Evolutionary conservation across 1,140 invertebrate species (phyloP).

Genomic region (Tribolium madens): DNA sequence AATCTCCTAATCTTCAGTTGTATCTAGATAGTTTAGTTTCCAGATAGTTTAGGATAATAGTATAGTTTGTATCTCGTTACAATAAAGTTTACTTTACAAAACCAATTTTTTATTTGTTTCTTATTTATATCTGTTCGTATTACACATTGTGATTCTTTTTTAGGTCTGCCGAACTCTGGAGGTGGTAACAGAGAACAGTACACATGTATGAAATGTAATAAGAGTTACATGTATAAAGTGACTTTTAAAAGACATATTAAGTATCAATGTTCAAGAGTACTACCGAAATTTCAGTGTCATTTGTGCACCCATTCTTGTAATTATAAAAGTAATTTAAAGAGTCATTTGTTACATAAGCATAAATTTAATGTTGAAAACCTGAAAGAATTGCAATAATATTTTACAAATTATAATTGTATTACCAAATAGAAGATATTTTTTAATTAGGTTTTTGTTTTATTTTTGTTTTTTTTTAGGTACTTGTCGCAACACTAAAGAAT

Average conservation of each 20-base stretch:
- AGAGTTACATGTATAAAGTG: conserved; percentile 4
- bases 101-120: too few species aligned
- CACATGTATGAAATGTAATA: neutral
- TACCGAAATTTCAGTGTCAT: conserved; percentile 74
- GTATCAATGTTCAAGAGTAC: conserved; percentile 74
- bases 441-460: neutral
- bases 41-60: too few species aligned
- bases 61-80: neutral
- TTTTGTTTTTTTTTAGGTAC: neutral
- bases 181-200: neutral
- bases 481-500: too few species aligned
- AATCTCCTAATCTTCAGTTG: neutral
- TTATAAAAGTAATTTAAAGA: conserved; percentile 30
- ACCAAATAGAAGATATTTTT: too few species aligned
- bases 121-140: neutral
- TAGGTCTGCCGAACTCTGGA: neutral
- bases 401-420: too few species aligned
- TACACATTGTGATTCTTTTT: neutral
- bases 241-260: conserved; percentile 72
- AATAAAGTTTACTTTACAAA: neutral
- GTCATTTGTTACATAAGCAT: conserved; percentile 17
- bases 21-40: neutral
- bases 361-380: neutral
- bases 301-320: conserved; percentile 19
- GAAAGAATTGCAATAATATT: neutral